These are phyloP conservation scores for Magallana gigas DNA, from an alignment of 1,140 invertebrate genomes.

Conservation along the genomic window DNA sequence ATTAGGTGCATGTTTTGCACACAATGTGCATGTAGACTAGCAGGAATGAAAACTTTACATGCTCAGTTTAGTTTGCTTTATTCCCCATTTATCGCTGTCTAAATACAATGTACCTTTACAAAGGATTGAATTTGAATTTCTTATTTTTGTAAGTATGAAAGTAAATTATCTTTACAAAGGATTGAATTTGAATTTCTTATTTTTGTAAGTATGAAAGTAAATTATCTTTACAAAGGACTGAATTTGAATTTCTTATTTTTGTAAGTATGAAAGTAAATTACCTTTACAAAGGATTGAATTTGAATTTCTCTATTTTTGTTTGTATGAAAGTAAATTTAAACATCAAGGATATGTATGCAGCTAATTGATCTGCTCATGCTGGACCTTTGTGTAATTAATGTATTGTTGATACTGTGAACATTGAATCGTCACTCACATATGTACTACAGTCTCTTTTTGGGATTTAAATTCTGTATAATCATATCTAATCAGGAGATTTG, in stretches of 20 bases:
- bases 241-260: neutral
- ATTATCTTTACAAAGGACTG: neutral
- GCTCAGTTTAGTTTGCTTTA: too few species aligned
- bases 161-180: too few species aligned
- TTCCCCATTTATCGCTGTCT: too few species aligned
- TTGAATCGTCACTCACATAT: neutral
- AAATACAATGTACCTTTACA: neutral
- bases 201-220: neutral
- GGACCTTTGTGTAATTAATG: neutral
- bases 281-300: neutral
- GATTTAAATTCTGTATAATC: slow-evolving; percentile 31
- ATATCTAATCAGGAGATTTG: slow-evolving; percentile 27
- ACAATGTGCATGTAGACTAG: neutral
- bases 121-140: neutral
- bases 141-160: too few species aligned
- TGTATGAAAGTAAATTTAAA: neutral
- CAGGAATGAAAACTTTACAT: too few species aligned
- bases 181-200: too few species aligned
- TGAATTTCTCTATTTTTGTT: neutral
- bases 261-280: neutral
- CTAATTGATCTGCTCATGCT: neutral
- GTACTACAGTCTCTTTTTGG: neutral
- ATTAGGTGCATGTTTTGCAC: neutral
- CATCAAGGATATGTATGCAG: neutral
- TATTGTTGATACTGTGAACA: neutral